These are phyloP conservation scores for Agapostemon virescens DNA, from an alignment of 2,888 invertebrate genomes.

Conservation along the genomic window DNA sequence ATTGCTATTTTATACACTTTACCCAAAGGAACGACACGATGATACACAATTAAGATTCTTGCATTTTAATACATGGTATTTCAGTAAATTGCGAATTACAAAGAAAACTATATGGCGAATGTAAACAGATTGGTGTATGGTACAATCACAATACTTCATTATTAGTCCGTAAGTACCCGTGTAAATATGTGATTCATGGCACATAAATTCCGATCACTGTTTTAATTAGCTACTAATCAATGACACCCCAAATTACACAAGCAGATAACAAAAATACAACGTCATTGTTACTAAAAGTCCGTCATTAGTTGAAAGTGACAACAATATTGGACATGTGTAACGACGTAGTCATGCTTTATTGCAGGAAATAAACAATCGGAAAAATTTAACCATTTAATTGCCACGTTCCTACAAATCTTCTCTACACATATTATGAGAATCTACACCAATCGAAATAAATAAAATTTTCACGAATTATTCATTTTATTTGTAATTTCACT, in stretches of 20 bases:
- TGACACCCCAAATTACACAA: not conserved
- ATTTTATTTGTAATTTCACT: not conserved
- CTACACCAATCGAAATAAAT: not conserved
- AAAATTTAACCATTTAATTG: not conserved
- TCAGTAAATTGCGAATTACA: not conserved
- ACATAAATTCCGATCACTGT: not conserved
- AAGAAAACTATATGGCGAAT: not conserved
- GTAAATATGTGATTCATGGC: not conserved
- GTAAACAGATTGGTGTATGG: not conserved
- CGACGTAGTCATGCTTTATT: not conserved
- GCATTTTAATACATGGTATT: not conserved
- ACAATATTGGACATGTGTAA: not conserved
- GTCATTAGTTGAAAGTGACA: not conserved
- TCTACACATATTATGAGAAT: no score
- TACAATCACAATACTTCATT: not conserved
- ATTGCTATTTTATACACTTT: not conserved
- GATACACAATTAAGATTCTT: not conserved
- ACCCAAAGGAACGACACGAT: not conserved
- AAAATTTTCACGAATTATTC: not conserved
- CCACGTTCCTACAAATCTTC: not conserved
- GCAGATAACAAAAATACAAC: not conserved
- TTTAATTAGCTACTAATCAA: not conserved
- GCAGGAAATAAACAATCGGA: not conserved
- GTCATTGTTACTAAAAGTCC: slow-evolving; percentile 5
- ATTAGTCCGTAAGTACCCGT: not conserved